phyloP scores from a whole-genome alignment of 1,140 invertebrate genomes.

The Calephelis nemesis region DNA sequence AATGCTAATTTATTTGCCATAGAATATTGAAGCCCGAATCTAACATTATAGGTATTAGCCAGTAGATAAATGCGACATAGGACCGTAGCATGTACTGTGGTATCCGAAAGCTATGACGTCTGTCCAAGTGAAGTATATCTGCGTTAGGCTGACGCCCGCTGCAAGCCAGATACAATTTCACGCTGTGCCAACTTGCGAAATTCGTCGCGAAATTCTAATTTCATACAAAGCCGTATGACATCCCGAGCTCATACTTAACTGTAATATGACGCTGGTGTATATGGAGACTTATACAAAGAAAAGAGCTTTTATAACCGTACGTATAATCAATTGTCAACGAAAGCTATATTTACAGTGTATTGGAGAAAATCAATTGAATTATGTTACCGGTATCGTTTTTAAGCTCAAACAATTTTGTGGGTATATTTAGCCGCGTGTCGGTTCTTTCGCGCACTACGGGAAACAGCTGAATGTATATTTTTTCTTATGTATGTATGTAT shows the following conservation, averaged over 20 bases:
- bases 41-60: background rate
- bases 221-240: conserved; percentile 56
- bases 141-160: conserved; percentile 60
- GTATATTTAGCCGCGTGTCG: too few species aligned
- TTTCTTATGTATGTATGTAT: too few species aligned
- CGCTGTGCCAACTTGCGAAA: conserved; percentile 69
- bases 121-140: conserved; percentile 57
- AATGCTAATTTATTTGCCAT: too few species aligned
- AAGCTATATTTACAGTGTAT: background rate
- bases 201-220: conserved; percentile 68
- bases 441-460: too few species aligned
- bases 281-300: conserved; percentile 9
- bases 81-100: conserved; percentile 18
- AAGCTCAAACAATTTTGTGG: too few species aligned
- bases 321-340: too few species aligned
- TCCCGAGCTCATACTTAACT: conserved; percentile 39
- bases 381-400: too few species aligned
- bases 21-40: background rate
- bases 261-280: conserved; percentile 27
- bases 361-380: background rate
- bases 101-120: conserved; percentile 58
- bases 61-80: background rate
- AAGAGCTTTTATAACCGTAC: too few species aligned
- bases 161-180: conserved; percentile 72
- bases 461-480: too few species aligned